Evolutionary conservation across 1,140 invertebrate genomes (phyloP).

Genomic region (Pemphigus obesinymphae): DNA sequence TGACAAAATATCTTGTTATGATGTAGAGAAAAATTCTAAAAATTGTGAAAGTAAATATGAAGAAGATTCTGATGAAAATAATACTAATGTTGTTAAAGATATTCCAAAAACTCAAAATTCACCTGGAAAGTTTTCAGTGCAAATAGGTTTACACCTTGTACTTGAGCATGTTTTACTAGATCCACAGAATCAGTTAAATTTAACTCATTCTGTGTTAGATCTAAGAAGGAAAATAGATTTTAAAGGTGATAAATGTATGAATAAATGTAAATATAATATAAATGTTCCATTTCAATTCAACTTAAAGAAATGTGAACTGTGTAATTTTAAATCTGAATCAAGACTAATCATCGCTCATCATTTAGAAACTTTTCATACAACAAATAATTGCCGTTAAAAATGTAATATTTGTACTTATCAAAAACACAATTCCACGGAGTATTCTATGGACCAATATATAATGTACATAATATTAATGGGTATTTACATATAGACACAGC

Average conservation of each 20-base stretch:
- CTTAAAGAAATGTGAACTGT: slow-evolving; percentile 81
- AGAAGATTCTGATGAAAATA: slow-evolving; percentile 43
- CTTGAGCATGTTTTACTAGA: slow-evolving; percentile 91
- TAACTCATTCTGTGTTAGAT: slow-evolving; percentile 74
- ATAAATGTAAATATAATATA: slow-evolving; percentile 76
- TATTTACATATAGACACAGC: slow-evolving; percentile 76
- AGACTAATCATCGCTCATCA: slow-evolving; percentile 80
- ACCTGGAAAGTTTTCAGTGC: slow-evolving; percentile 85
- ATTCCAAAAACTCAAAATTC: slow-evolving; percentile 54
- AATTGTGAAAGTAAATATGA: slow-evolving; percentile 43
- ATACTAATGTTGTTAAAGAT: slow-evolving; percentile 42
- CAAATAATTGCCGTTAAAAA: slow-evolving; percentile 67
- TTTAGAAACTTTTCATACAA: slow-evolving; percentile 85
- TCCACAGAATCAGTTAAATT: too few relatives aligned
- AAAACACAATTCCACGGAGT: slow-evolving; percentile 79
- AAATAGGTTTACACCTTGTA: slow-evolving; percentile 84
- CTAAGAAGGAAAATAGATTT: slow-evolving; percentile 73
- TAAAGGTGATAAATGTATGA: slow-evolving; percentile 62
- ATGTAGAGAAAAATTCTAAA: slow-evolving; percentile 42
- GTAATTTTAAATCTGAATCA: slow-evolving; percentile 90
- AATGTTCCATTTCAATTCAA: slow-evolving; percentile 77
- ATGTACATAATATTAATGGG: slow-evolving; percentile 77
- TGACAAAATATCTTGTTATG: neutral
- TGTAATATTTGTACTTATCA: slow-evolving; percentile 84
- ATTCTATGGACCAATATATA: slow-evolving; percentile 86